Base-by-base conservation (phyloP, 2,113 vertebrate genomes). In the Coturnix japonica region DNA sequence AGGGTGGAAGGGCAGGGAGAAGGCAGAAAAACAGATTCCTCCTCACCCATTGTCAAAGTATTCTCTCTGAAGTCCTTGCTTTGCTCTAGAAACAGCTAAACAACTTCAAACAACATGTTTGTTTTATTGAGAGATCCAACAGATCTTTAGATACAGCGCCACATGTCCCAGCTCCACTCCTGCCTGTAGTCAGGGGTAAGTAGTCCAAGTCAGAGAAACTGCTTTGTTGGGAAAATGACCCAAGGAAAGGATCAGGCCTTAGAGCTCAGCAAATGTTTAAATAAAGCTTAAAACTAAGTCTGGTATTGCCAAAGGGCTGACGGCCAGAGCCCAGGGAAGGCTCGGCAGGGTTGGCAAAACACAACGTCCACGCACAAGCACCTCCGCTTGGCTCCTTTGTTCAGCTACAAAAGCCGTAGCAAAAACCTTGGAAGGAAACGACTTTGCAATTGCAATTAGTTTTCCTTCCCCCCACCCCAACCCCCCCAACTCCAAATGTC, bases 21-120 rank as follows among this genome's bases (percentile, higher is more conserved):
- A 87, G 41, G 79, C 46, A 59, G 26, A 59, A 71, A 84, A 73
- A 85, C 72, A 81, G 23, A 92, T 89, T 93, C 54, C 64, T 93
- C 90, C 90, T 81, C 7, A 4, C 81, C 71, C 71, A 94, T 30
- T 86, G 83, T 78, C 39, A 75, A 90, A 90, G 46, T 21, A n/a
- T 13, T 90, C 70, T 23, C 75, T 91, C 71, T 96, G 92, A 94
- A 90, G 84, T 81, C 92, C 39, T 86, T 90, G 37, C 88, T 93
- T 90, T 91, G 81, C 81, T 94, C 86, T 93, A 87, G 56, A 91
- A 81, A 85, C 33, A 94, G 72, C 78, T 90, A 93, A 93, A 84
- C 89, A 79, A 95, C 91, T 93, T 97, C 92, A 94, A 91, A 96
- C 94, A 81, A 31, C 1, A 1, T 43, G 72, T 47, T 83, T 69